phyloP scores from a whole-genome alignment of 2,797 vertebrate genomes.

The Micrastur ruficollis region DNA sequence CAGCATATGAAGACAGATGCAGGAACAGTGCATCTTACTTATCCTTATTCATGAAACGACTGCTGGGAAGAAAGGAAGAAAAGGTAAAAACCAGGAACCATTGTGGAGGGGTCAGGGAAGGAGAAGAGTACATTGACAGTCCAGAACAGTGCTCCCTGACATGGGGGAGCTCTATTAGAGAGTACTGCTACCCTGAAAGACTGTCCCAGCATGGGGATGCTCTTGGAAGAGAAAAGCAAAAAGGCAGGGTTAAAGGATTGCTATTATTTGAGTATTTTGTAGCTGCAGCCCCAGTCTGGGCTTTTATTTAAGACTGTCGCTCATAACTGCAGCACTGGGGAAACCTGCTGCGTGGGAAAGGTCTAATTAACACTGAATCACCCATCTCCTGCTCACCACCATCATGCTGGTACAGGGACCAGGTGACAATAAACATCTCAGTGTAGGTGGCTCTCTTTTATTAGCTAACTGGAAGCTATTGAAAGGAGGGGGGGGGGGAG shows the following conservation, averaged over 20 bases:
- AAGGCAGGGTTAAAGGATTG: not conserved
- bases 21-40: not conserved
- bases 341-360: not conserved
- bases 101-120: not conserved
- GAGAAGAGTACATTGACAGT: not conserved
- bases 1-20: not conserved
- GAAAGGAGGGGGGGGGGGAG: not conserved
- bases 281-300: not conserved
- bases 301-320: not conserved
- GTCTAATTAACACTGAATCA: conserved; percentile 41
- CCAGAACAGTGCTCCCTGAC: not conserved
- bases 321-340: not conserved
- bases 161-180: not conserved
- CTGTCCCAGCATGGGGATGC: not conserved
- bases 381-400: not conserved
- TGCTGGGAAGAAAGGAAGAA: not conserved
- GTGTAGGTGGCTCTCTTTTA: conserved; percentile 5
- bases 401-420: fast-evolving
- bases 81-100: not conserved
- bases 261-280: not conserved
- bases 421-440: not conserved
- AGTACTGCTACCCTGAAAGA: not conserved
- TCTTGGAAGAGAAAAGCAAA: not conserved
- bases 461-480: not conserved
- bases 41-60: not conserved